phyloP scores from a whole-genome alignment of 2,888 invertebrate genomes.

The Cephus rjabovi region DNA sequence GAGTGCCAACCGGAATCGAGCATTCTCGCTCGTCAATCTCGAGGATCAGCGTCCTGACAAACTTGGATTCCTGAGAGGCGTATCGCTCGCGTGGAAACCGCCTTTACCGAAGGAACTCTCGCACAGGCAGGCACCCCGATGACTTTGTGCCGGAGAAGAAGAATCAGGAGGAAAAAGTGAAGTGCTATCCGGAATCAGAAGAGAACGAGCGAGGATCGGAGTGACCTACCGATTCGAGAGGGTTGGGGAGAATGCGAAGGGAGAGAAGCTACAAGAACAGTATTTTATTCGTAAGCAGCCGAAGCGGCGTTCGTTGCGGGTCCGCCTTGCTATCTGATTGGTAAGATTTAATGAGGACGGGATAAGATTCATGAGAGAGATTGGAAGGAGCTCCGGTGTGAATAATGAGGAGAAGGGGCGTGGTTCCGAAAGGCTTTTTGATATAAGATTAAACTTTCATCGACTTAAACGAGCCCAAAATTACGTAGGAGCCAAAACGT shows the following conservation, averaged over 20 bases:
- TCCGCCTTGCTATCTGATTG: slow-evolving; percentile 41
- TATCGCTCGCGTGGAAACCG: no score
- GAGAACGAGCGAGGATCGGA: no score
- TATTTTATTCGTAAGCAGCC: slow-evolving; percentile 21
- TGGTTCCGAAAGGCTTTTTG: slow-evolving; percentile 8
- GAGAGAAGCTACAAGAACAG: slow-evolving; percentile 19
- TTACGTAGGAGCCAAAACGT: slow-evolving; percentile 9
- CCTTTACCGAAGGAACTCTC: no score
- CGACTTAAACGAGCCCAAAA: slow-evolving; percentile 14
- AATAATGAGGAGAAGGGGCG: slow-evolving; percentile 19
- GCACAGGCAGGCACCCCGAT: no score
- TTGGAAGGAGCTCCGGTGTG: slow-evolving; percentile 37
- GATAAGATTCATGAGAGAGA: slow-evolving; percentile 59
- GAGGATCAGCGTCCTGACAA: no score
- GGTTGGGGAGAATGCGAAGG: slow-evolving; percentile 2
- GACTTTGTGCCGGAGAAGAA: no score
- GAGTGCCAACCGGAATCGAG: background rate
- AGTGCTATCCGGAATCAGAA: no score
- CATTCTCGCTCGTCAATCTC: no score
- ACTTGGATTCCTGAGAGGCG: no score
- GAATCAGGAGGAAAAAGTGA: no score
- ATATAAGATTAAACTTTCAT: slow-evolving; percentile 25
- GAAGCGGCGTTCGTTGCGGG: slow-evolving; percentile 20
- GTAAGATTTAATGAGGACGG: slow-evolving; percentile 55
- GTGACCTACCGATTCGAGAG: slow-evolving; percentile 3